Evolutionary conservation across 2,888 invertebrate genomes (phyloP).

Genomic region (Ormyrus pomaceus): DNA sequence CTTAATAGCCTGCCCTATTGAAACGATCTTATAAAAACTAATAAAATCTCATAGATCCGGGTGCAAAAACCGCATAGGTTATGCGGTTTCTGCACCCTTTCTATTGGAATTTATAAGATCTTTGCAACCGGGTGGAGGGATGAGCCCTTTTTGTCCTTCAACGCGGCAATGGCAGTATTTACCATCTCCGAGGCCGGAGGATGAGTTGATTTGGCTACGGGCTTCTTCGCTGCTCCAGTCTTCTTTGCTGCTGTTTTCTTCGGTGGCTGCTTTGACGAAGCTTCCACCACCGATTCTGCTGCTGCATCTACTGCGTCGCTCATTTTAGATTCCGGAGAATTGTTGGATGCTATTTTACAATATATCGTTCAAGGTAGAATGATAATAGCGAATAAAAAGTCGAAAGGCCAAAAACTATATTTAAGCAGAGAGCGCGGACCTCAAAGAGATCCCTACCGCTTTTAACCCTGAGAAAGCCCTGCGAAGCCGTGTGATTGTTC

Average conservation of each 20-base stretch:
- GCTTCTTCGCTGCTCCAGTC: constrained; percentile 47
- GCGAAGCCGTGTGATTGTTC: no score
- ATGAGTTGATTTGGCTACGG: constrained; percentile 67
- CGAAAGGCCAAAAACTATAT: no score
- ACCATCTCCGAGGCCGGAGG: constrained; percentile 79
- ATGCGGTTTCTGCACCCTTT: no score
- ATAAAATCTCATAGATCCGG: no score
- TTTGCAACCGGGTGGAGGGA: no score
- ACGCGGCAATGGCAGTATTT: constrained; percentile 74
- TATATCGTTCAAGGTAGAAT: not conserved
- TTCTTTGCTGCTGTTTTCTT: constrained; percentile 12
- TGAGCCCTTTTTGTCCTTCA: constrained; percentile 79
- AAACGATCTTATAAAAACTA: no score
- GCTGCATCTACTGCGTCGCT: constrained; percentile 6
- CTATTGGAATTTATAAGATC: no score
- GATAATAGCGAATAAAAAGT: not conserved
- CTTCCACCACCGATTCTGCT: not conserved
- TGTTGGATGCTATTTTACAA: not conserved
- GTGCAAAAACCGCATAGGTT: no score
- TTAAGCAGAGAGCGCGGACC: constrained; percentile 22
- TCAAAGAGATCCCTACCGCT: constrained; percentile 1
- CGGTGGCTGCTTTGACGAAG: constrained; percentile 30
- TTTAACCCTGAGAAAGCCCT: no score
- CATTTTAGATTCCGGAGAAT: not conserved
- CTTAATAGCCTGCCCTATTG: constrained; percentile 81